phyloP scores from a whole-genome alignment of 2,113 vertebrate genomes.

The Oreochromis aureus region DNA sequence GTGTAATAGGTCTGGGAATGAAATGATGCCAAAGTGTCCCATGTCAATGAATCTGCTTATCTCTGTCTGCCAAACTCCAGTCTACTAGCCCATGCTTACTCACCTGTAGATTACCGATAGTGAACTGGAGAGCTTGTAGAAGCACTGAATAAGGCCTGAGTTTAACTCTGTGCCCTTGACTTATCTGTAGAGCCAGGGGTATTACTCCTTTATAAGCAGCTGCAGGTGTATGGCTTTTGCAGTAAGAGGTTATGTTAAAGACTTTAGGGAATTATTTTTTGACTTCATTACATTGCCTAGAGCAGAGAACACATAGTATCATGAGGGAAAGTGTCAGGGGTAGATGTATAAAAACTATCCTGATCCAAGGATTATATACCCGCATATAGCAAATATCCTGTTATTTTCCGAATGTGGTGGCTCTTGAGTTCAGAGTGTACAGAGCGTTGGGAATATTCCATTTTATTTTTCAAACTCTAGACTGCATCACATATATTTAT shows the following conservation, averaged over 20 bases:
- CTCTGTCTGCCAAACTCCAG: conserved; percentile 57
- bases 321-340: background rate
- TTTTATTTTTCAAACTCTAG: background rate
- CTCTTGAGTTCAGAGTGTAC: background rate
- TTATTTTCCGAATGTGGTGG: background rate
- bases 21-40: conserved; percentile 64
- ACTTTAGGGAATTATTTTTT: conserved; percentile 1
- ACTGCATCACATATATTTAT: background rate
- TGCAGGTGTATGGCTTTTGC: background rate
- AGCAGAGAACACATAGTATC: background rate
- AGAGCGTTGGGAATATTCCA: background rate
- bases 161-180: conserved; percentile 37
- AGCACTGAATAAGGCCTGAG: conserved; percentile 24
- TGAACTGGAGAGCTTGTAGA: conserved; percentile 25
- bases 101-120: conserved; percentile 68
- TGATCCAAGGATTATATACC: background rate
- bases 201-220: background rate
- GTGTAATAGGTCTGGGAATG: conserved; percentile 66
- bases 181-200: conserved; percentile 19
- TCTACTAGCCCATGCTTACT: conserved; percentile 36
- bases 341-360: background rate
- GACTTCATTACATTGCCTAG: background rate
- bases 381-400: background rate
- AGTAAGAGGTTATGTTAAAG: conserved; percentile 4
- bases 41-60: conserved; percentile 75